Evolutionary conservation across 2,797 vertebrate genomes (phyloP), one percentile per base, ranked within the genome.

Genomic region (Anabas testudineus): DNA sequence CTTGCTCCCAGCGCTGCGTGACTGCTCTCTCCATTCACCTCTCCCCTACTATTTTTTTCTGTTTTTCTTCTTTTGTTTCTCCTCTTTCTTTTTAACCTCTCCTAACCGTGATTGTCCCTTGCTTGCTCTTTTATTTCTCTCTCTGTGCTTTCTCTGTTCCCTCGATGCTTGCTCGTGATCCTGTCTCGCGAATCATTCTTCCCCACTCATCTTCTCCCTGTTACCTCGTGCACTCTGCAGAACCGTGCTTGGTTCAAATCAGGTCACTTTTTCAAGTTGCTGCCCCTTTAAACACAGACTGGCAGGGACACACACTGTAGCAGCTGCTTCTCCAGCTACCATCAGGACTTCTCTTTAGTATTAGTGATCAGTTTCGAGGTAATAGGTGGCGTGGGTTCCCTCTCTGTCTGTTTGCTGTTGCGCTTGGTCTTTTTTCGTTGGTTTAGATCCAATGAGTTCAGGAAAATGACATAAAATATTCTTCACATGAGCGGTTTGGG

Each of bases 91-190:
- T 16, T 10, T 18, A 28, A 53, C 15, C 48, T 68, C 55, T 68
- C 24, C 5, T 16, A 26, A 42, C 43, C 45, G 13, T 42, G 7
- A 43, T 34, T 53, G 37, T 66, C 54, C 57, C 57, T 39, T 12
- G 28, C 59, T 46, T 55, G 43, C 65, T 62, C 48, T 39, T 39
- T 39, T 26, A 24, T 47, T 28, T 43, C 46, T 65, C 30, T 57
- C 2, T 60, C 46, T 10, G 7, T 21, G 8, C 24, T 19, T 43
- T 16, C 28, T 46, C 66, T 43, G 48, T 28, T 56, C 39, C 66
- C 12, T 49, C 54, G 14, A 14, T 52, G 70, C 47, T 53, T 51
- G 57, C 70, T 77, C 49, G 66, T 80, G 77, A 74, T 69, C 34
- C 49, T 57, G 46, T 45, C 49, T 45, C 1, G 7, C 22, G 12